These are phyloP conservation scores for Pristionchus arcanus DNA, from an alignment of 2,888 invertebrate species.

Conservation along the genomic window DNA sequence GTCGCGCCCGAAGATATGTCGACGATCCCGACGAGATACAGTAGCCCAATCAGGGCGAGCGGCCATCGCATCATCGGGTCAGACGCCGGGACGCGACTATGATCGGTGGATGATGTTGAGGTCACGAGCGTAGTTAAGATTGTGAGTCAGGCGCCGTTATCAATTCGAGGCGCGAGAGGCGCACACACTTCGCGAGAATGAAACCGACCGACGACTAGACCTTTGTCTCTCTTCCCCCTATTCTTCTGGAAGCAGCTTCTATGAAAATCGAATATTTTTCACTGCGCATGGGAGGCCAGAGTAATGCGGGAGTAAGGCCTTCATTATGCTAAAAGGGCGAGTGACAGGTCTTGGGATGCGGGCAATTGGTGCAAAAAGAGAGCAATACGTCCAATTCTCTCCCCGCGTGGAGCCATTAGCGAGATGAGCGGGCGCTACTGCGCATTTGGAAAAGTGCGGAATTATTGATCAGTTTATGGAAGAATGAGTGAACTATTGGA, in stretches of 20 bases:
- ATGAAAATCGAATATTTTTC: background rate
- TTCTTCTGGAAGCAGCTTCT: constrained; percentile 5
- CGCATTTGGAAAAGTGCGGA: constrained; percentile 4
- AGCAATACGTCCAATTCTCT: background rate
- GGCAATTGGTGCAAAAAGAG: background rate
- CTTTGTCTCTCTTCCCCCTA: background rate
- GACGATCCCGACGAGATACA: background rate
- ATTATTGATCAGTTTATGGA: background rate
- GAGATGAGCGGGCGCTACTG: background rate
- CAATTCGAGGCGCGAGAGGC: background rate
- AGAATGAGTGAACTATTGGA: background rate
- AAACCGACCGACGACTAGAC: background rate
- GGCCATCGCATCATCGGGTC: background rate
- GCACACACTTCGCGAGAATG: background rate
- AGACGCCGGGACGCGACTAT: background rate
- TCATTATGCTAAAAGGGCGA: constrained; percentile 32
- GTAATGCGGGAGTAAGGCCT: background rate
- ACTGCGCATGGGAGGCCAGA: background rate
- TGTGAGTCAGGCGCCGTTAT: constrained; percentile 29
- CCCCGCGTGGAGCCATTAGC: background rate
- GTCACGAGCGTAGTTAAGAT: background rate
- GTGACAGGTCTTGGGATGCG: background rate
- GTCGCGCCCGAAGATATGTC: too few relatives aligned
- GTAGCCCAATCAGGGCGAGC: background rate
- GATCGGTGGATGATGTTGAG: background rate